These are phyloP conservation scores for Ormyrus rosae DNA, from an alignment of 2,888 invertebrate species.

Conservation along the genomic window DNA sequence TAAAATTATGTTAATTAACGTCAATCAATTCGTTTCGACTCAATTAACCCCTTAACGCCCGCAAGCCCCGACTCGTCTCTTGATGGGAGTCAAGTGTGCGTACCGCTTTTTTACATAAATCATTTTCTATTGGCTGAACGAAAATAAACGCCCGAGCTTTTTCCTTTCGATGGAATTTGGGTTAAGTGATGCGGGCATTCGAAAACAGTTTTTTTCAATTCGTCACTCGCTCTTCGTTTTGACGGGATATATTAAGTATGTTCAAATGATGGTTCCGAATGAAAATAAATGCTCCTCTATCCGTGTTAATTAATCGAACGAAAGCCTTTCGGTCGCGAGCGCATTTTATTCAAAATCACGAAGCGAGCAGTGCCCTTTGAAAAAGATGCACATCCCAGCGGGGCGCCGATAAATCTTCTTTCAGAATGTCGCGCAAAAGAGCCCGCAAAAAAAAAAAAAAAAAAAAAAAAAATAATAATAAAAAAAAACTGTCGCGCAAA, in stretches of 20 bases:
- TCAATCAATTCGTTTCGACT: slow-evolving; percentile 20
- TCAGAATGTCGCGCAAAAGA: no score
- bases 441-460: no score
- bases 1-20: slow-evolving; percentile 22
- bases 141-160: background rate
- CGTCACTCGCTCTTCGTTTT: slow-evolving; percentile 5
- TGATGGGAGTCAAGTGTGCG: no score
- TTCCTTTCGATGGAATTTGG: slow-evolving; percentile 13
- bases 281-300: no score
- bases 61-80: no score
- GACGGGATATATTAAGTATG: background rate
- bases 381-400: no score
- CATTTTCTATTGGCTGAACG: background rate
- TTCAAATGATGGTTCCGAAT: no score
- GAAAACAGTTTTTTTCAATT: background rate
- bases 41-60: slow-evolving; percentile 12
- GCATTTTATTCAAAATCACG: no score
- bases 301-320: no score
- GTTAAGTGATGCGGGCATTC: slow-evolving; percentile 2
- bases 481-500: background rate
- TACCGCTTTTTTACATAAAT: background rate
- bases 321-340: no score
- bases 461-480: background rate
- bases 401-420: no score
- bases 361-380: no score